Base-by-base conservation (phyloP, 2,888 invertebrate genomes). In the Leptothorax acervorum region DNA sequence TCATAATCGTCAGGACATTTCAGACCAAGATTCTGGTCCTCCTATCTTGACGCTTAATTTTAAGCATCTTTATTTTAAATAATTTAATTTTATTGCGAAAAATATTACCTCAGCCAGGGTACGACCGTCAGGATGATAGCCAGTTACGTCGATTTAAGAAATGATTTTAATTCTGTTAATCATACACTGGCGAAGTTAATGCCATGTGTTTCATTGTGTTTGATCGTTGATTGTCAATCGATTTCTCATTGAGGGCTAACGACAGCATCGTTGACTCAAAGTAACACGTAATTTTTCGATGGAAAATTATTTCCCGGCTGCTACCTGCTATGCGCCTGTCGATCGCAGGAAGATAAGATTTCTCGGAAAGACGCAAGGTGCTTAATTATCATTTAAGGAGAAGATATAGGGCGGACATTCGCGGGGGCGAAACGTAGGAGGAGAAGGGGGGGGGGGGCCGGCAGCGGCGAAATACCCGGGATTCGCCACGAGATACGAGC, bases 361-460 rank as follows among this genome's bases (percentile, higher is more conserved):
- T 79, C 71, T 71, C 57, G 11, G 9, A 8, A 57, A 60, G 48
- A 71, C 79, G 45, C 35, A 45, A 71, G 48, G 57, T 79, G 71
- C 57, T 71, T 79, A 79, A 79, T 79, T 79, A 79, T 71, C 79
- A 79, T 79, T 79, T 71, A 79, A 71, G 79, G 15, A 79, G 71
- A 57, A 60, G 71, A 71, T 48, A 48, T 18, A 60, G 45, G 68
- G 55, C 57, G 70, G 79, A 60, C 79, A 71, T 79, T 79, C 60
- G 51, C 60, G 51, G n/a, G 28, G 12, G 31, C 28, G 15, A 28
- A 35, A 23, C n/a, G 5, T 9, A 8, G 73, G 2, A 8, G 9
- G 4, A 18, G 4, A 15, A 23, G 57, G 4, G 11, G 11, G 4
- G 8, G 51, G 42, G 31, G 15, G n/a, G 15, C 1, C 9, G 42